Percentiles rank a stretch among this genome's conserved stretches.
phyloP scores from a whole-genome alignment of 2,888 invertebrate genomes.

The Drosophila neotestacea region DNA sequence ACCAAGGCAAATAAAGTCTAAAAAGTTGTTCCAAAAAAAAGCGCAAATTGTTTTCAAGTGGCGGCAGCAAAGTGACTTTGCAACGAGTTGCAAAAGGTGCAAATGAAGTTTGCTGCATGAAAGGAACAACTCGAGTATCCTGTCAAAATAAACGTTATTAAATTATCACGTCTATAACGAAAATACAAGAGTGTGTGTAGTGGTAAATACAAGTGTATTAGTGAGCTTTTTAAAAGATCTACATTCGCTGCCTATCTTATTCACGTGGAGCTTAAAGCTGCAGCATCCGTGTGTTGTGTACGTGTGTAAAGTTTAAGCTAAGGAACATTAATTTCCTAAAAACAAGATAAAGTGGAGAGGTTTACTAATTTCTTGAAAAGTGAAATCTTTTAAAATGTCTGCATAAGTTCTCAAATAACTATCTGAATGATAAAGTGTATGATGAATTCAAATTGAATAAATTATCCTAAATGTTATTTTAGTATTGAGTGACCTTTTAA shows the following conservation, averaged over 20 bases:
- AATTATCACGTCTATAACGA: neutral
- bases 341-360: neutral
- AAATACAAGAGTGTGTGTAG: neutral
- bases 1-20: neutral
- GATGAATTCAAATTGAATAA: too few species aligned
- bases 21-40: conserved; percentile 26
- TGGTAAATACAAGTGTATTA: neutral
- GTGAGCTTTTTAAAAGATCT: neutral
- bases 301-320: neutral
- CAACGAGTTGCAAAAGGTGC: conserved; percentile 25
- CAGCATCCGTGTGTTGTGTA: neutral
- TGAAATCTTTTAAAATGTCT: too few species aligned
- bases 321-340: neutral
- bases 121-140: conserved; percentile 6
- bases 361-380: too few species aligned
- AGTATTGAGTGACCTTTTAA: too few species aligned
- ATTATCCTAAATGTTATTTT: too few species aligned
- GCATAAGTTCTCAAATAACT: too few species aligned
- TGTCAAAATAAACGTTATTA: conserved; percentile 11
- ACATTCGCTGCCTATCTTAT: neutral
- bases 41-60: conserved; percentile 74
- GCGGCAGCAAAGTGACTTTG: conserved; percentile 1
- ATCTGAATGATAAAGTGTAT: too few species aligned
- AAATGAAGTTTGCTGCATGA: conserved; percentile 29
- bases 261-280: neutral